phyloP scores from a whole-genome alignment of 1,140 invertebrate species.

The Hormaphis cornu region DNA sequence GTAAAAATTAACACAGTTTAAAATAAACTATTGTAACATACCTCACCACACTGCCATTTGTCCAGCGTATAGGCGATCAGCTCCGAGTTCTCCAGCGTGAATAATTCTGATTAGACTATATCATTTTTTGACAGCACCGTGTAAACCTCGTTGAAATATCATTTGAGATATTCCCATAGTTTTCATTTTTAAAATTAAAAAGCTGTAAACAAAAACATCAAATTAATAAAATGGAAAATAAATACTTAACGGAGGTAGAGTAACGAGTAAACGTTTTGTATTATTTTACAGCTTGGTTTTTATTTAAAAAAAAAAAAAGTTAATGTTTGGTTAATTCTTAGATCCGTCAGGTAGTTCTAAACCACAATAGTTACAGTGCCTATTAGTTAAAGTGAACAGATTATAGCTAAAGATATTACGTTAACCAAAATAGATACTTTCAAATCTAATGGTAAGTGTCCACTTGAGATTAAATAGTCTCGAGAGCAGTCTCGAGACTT shows the following conservation, averaged over 20 bases:
- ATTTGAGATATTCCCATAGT: neutral
- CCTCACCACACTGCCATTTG: slow-evolving; percentile 77
- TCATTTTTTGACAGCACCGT: slow-evolving; percentile 43
- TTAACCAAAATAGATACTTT: too few relatives aligned
- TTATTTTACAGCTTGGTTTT: too few relatives aligned
- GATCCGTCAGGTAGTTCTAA: too few relatives aligned
- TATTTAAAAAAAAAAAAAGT: too few relatives aligned
- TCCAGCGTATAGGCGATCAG: slow-evolving; percentile 95
- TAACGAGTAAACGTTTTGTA: too few relatives aligned
- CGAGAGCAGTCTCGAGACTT: neutral
- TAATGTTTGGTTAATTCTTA: too few relatives aligned
- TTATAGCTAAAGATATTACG: too few relatives aligned
- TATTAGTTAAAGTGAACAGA: too few relatives aligned
- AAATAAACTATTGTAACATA: slow-evolving; percentile 36
- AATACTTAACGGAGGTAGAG: too few relatives aligned
- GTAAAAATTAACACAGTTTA: neutral
- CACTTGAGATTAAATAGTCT: neutral
- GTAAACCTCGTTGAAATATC: neutral
- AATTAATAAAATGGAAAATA: neutral
- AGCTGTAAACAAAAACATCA: neutral
- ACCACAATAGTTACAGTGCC: too few relatives aligned
- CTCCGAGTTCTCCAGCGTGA: slow-evolving; percentile 96
- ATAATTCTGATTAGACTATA: slow-evolving; percentile 91
- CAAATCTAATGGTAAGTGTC: neutral
- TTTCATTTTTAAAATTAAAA: neutral